A percentile compares a stretch with the other conserved stretches of the same genome.
phyloP scores from a whole-genome alignment of 92 coral and sea anemone species.

The Phenganax marumi region DNA sequence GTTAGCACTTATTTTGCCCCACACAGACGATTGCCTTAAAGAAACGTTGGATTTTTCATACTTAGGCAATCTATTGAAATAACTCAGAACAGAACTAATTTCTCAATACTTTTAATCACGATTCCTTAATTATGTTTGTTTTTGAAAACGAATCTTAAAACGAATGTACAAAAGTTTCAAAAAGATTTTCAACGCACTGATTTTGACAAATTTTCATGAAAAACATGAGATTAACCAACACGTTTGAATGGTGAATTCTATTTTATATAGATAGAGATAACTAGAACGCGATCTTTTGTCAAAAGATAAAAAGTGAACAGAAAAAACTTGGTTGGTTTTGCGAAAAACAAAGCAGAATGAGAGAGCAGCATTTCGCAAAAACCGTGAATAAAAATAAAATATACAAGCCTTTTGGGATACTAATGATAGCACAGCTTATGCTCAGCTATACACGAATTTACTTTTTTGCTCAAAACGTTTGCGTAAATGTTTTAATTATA shows the following conservation, averaged over 20 bases:
- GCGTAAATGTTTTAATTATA: not conserved
- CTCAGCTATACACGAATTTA: not conserved
- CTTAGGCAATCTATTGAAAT: not conserved
- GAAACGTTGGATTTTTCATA: slow-evolving; percentile 63
- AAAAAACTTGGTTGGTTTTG: too few relatives aligned
- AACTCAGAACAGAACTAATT: not conserved
- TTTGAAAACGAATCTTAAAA: not conserved
- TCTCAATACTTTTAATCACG: not conserved
- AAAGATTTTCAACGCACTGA: too few relatives aligned
- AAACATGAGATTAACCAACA: not conserved
- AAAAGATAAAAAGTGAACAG: too few relatives aligned
- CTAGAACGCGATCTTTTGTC: too few relatives aligned
- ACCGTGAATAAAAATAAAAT: too few relatives aligned
- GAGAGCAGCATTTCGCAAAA: too few relatives aligned
- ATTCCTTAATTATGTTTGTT: slow-evolving; percentile 30
- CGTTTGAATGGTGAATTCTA: too few relatives aligned
- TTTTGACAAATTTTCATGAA: not conserved
- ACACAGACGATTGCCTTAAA: too few relatives aligned
- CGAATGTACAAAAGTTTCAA: not conserved
- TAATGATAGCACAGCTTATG: too few relatives aligned
- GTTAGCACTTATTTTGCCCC: not conserved
- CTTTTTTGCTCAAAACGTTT: not conserved
- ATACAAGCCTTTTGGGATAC: too few relatives aligned
- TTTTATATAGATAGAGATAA: too few relatives aligned
- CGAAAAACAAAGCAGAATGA: too few relatives aligned